A percentile compares a stretch with the other conserved stretches of the same genome.
These are phyloP conservation scores for Scomber japonicus DNA, from an alignment of 2,113 vertebrate species.

Conservation along the genomic window DNA sequence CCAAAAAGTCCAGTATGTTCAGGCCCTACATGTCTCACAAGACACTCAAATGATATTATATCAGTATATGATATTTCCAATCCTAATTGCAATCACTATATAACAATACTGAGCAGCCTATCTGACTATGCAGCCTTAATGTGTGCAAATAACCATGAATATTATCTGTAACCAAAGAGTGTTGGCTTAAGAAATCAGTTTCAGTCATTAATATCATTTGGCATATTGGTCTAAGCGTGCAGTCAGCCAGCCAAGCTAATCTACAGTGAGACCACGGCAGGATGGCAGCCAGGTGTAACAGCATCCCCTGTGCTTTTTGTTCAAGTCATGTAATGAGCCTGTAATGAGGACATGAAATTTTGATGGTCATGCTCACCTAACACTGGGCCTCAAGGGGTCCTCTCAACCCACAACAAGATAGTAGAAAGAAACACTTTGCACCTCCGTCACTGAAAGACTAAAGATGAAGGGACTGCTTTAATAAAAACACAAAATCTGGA, in stretches of 20 bases:
- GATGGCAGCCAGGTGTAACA: conserved; percentile 65
- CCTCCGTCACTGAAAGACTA: neutral
- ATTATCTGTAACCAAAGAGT: too few relatives aligned
- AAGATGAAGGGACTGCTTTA: neutral
- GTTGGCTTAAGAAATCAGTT: neutral
- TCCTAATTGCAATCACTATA: too few relatives aligned
- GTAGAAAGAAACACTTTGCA: conserved; percentile 13
- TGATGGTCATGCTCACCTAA: conserved; percentile 68
- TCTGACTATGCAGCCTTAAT: too few relatives aligned
- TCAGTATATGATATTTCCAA: too few relatives aligned
- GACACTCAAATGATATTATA: too few relatives aligned
- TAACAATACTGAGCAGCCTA: too few relatives aligned
- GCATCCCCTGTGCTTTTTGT: conserved; percentile 71
- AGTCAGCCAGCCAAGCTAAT: neutral
- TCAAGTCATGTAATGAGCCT: conserved; percentile 80
- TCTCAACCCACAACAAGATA: conserved; percentile 22
- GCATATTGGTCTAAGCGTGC: neutral
- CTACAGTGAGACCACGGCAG: neutral
- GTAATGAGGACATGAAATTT: conserved; percentile 83
- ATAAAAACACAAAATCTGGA: neutral
- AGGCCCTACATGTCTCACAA: too few relatives aligned
- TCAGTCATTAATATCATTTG: neutral
- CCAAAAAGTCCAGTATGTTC: too few relatives aligned
- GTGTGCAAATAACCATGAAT: too few relatives aligned
- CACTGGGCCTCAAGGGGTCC: conserved; percentile 4